phyloP scores from a whole-genome alignment of 2,888 invertebrate species.

The Ectobius pallidus region DNA sequence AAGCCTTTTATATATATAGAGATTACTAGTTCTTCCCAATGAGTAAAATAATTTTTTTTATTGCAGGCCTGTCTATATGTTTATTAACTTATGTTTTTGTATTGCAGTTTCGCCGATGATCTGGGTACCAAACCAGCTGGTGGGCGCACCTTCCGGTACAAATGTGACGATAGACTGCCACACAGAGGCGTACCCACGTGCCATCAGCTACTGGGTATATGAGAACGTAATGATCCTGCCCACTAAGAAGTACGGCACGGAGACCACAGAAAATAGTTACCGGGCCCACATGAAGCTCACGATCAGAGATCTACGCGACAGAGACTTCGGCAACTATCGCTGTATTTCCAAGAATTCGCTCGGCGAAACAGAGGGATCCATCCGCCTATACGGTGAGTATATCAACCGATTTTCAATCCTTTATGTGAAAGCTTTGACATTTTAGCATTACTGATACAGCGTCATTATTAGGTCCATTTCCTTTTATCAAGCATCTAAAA shows the following conservation, averaged over 20 bases:
- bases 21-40: no score
- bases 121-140: slow-evolving; percentile 92
- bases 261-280: slow-evolving; percentile 84
- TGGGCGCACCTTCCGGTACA: slow-evolving; percentile 87
- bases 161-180: slow-evolving; percentile 93
- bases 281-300: slow-evolving; percentile 89
- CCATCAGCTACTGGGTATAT: slow-evolving; percentile 92
- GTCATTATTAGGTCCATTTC: no score
- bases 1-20: no score
- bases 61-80: no score
- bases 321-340: slow-evolving; percentile 89
- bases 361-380: slow-evolving; percentile 92
- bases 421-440: no score
- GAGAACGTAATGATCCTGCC: slow-evolving; percentile 89
- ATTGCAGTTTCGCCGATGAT: slow-evolving; percentile 91
- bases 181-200: slow-evolving; percentile 89
- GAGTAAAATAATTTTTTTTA: no score
- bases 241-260: slow-evolving; percentile 85
- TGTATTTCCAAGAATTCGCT: slow-evolving; percentile 94
- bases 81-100: no score
- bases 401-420: no score
- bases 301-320: slow-evolving; percentile 79
- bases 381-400: slow-evolving; percentile 83
- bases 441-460: no score
- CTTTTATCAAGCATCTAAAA: no score